phyloP scores from a whole-genome alignment of 2,797 vertebrate species.

The Toxotes lorentzi region DNA sequence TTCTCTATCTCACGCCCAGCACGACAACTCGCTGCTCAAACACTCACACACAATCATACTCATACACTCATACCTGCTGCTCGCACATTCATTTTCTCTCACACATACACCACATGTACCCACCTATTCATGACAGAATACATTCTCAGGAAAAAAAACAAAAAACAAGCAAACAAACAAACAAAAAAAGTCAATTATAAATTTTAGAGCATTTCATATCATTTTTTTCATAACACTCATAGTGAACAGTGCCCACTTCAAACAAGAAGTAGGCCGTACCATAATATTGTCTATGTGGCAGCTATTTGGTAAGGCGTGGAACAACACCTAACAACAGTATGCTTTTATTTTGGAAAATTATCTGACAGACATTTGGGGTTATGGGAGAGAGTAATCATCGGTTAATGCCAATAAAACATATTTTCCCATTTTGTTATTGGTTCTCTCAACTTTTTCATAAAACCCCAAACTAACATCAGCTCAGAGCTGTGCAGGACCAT shows the following conservation, averaged over 20 bases:
- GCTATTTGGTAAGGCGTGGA: slow-evolving; percentile 28
- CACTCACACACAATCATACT: slow-evolving; percentile 11
- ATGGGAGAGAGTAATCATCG: slow-evolving; percentile 9
- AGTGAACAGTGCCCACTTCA: slow-evolving; percentile 53
- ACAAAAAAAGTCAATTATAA: slow-evolving; percentile 52
- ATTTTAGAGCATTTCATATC: slow-evolving; percentile 68
- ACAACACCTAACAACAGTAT: slow-evolving; percentile 13
- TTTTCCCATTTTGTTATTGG: not conserved
- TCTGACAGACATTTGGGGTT: not conserved
- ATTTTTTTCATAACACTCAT: slow-evolving; percentile 54
- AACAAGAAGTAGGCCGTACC: slow-evolving; percentile 51
- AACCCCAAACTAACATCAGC: not conserved
- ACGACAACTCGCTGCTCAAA: slow-evolving; percentile 32
- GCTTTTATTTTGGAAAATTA: slow-evolving; percentile 14
- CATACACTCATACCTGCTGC: slow-evolving; percentile 3
- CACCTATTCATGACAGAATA: slow-evolving; percentile 66
- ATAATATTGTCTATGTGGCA: slow-evolving; percentile 48
- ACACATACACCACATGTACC: slow-evolving; percentile 32
- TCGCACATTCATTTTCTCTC: slow-evolving; percentile 16
- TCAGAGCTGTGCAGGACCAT: slow-evolving; percentile 36
- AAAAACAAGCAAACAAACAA: no score
- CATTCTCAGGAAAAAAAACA: slow-evolving; percentile 70
- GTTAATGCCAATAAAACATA: slow-evolving; percentile 5
- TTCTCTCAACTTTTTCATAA: not conserved
- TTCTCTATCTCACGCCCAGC: slow-evolving; percentile 46